These are phyloP conservation scores for Tiliqua scincoides DNA, from an alignment of 2,113 vertebrate species.

Conservation along the genomic window DNA sequence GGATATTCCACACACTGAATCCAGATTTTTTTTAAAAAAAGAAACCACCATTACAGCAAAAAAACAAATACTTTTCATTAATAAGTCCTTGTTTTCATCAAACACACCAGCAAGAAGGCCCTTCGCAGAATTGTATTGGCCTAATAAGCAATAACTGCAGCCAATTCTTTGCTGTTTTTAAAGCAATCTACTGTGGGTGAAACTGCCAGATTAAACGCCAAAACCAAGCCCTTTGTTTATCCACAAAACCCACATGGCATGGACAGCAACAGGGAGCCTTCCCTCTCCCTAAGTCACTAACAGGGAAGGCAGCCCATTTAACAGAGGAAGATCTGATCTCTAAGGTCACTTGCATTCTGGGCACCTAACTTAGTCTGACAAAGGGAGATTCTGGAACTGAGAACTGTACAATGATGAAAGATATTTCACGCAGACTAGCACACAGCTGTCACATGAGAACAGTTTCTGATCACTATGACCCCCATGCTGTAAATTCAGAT, in stretches of 20 bases:
- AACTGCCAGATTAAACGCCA: neutral
- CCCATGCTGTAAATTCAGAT: neutral
- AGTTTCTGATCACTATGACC: neutral
- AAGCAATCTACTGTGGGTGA: neutral
- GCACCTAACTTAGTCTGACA: neutral
- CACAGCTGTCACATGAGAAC: neutral
- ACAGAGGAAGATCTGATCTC: neutral
- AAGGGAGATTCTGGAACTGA: neutral
- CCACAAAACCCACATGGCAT: neutral
- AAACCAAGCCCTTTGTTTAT: neutral
- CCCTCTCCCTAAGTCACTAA: neutral
- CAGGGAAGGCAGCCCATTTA: neutral
- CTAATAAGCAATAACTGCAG: neutral
- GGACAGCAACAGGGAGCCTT: neutral
- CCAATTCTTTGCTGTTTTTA: neutral
- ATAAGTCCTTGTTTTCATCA: conserved; percentile 13
- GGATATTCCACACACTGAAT: neutral
- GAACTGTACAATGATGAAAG: neutral
- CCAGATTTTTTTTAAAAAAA: neutral
- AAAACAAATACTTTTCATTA: conserved; percentile 4
- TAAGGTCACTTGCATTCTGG: neutral
- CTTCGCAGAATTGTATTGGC: neutral
- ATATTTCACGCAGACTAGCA: neutral
- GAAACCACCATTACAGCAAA: neutral
- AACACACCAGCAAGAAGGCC: neutral